Conservation (phyloP, 1,140 invertebrate species). For the Drosophila erecta region DNA sequence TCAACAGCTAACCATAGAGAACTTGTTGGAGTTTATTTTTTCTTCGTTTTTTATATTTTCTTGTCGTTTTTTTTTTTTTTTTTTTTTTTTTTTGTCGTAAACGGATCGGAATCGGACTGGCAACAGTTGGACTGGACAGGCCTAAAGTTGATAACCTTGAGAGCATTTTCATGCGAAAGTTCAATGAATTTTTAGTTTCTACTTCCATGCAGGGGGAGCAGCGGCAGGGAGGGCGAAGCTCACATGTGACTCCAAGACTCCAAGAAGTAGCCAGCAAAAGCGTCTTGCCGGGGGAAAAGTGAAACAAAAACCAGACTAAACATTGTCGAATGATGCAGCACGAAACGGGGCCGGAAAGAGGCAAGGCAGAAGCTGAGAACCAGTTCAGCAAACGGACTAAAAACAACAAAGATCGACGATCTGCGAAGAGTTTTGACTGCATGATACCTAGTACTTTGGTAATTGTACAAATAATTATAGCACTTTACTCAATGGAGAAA, state of each 20-base stretch:
- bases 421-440: not conserved
- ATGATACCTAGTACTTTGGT: slow-evolving; percentile 4
- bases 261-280: slow-evolving; percentile 22
- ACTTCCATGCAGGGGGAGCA: slow-evolving; percentile 67
- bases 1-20: slow-evolving; percentile 68
- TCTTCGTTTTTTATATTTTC: slow-evolving; percentile 39
- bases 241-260: slow-evolving; percentile 55
- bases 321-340: slow-evolving; percentile 61
- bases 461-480: not conserved
- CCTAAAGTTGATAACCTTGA: slow-evolving; percentile 84
- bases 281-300: slow-evolving; percentile 62
- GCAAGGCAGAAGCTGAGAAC: slow-evolving; percentile 61
- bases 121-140: slow-evolving; percentile 70
- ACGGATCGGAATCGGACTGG: slow-evolving; percentile 43
- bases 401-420: slow-evolving; percentile 27
- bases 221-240: slow-evolving; percentile 27
- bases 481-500: not conserved
- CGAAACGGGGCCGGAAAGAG: slow-evolving; percentile 13
- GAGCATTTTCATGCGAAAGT: slow-evolving; percentile 85
- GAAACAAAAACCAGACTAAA: slow-evolving; percentile 83
- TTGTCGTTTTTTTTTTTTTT: slow-evolving; percentile 23
- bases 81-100: slow-evolving; percentile 25
- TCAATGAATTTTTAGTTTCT: slow-evolving; percentile 84
- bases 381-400: slow-evolving; percentile 76
- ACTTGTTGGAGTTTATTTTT: slow-evolving; percentile 47